Conservation (phyloP, 2,113 vertebrate species). For the Bungarus multicinctus region DNA sequence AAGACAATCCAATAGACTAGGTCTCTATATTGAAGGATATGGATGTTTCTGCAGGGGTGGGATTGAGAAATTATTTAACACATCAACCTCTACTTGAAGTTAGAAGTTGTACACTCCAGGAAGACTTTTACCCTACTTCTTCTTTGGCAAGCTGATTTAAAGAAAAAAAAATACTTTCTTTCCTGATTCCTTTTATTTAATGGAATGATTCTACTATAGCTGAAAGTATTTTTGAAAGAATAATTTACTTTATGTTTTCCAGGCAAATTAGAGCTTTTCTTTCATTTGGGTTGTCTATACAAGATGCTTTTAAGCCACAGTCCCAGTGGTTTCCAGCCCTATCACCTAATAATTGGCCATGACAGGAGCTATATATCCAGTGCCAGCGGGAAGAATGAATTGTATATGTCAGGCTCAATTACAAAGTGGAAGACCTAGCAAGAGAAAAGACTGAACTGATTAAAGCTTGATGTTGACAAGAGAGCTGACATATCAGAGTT, state of each 20-base stretch:
- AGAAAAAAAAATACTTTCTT: conserved; percentile 44
- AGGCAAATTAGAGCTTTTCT: conserved; percentile 56
- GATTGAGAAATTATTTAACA: neutral
- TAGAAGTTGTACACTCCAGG: neutral
- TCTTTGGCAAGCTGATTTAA: conserved; percentile 17
- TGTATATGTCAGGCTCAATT: conserved; percentile 71
- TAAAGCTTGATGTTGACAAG: conserved; percentile 61
- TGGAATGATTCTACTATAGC: conserved; percentile 43
- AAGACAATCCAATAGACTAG: neutral
- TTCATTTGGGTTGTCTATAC: conserved; percentile 47
- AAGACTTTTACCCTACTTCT: neutral
- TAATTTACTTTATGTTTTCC: conserved; percentile 38
- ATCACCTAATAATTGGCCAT: conserved; percentile 66
- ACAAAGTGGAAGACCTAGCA: conserved; percentile 63
- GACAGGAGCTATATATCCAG: conserved; percentile 62
- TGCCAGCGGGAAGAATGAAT: conserved; percentile 63
- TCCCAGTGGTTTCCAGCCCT: conserved; percentile 58
- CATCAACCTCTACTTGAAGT: neutral
- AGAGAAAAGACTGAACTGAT: conserved; percentile 66
- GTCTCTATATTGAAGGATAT: neutral
- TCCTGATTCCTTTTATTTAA: conserved; percentile 42
- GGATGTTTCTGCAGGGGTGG: neutral
- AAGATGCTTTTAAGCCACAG: conserved; percentile 53
- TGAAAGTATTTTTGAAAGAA: conserved; percentile 58
- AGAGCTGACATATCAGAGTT: conserved; percentile 52